phyloP scores from a whole-genome alignment of 2,113 vertebrate genomes.

The Brachypteracias leptosomus region DNA sequence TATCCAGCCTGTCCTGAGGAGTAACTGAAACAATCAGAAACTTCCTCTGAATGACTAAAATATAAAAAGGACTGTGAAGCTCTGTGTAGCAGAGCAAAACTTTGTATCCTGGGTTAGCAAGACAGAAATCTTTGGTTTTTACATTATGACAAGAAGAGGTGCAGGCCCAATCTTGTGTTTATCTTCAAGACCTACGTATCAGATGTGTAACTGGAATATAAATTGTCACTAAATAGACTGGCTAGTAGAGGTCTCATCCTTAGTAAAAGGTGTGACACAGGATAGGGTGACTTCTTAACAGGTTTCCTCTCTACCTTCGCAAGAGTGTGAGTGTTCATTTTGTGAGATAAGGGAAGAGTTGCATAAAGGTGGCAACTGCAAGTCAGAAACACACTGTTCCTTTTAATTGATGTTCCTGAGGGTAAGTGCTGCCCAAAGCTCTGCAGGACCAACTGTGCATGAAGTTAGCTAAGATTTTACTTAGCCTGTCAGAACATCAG shows the following conservation, averaged over 20 bases:
- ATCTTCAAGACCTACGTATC: background rate
- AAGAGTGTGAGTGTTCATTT: background rate
- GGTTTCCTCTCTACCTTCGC: background rate
- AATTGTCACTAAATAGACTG: background rate
- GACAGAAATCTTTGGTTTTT: background rate
- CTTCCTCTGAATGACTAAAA: background rate
- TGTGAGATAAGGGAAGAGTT: background rate
- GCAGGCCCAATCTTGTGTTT: background rate
- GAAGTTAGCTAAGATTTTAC: background rate
- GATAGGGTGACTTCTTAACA: background rate
- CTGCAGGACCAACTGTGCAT: background rate
- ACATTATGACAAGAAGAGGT: background rate
- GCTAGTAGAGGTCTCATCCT: background rate
- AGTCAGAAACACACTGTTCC: background rate
- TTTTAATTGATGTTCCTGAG: background rate
- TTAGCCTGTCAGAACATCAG: background rate
- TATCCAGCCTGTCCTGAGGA: background rate
- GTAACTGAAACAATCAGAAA: background rate
- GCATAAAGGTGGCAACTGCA: background rate
- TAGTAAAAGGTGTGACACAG: background rate
- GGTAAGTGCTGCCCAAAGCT: background rate
- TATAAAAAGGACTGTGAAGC: background rate
- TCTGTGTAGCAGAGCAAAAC: background rate
- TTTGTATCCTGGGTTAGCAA: background rate
- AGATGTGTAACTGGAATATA: background rate